Base-by-base conservation (phyloP, 2,113 vertebrate genomes). In the Psittacula cyanocephala region DNA sequence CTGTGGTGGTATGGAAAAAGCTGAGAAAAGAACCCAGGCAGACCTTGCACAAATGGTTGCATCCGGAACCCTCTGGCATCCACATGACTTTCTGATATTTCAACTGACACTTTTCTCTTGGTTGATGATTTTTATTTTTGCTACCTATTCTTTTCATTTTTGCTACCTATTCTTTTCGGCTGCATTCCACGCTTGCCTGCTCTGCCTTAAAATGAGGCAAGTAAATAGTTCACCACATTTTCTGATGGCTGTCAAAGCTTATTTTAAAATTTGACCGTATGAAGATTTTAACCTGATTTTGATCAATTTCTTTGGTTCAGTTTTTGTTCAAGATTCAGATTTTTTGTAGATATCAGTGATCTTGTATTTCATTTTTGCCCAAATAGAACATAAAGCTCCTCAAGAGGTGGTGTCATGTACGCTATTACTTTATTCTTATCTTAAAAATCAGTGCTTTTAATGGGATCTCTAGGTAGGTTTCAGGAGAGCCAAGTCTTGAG, bases 361-460 rank as follows among this genome's bases (percentile, higher is more conserved):
- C 5, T 76, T 74, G 11, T 22, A 31, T 44, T 86, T 43, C 13
- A 13, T 77, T 88, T 95, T 81, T 93, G 23, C 37, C 50, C 25
- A 67, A 68, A 60, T 46, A 69, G 19, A 83, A 46, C 35, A 59
- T 83, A 77, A 86, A 83, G 35, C 47, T 91, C n/a, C 65, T 71
- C 47, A 63, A 78, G 84, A 74, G 83, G 60, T 88, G 47, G 17
- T 86, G 71, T 93, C 80, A 5, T 60, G 12, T 55, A 41, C 22
- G 7, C 63, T 82, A 20, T 83, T 90, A 78, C 83, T 93, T 90
- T 68, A 79, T 81, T 84, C 11, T 91, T 80, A 60, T 86, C 46
- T 84, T 91, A 71, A 93, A 94, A 72, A 62, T 89, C 47, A 44
- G 57, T 93, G 27, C 41, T 18, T 91, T 87, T 80, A 84, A 82